These are phyloP conservation scores for Popillia japonica DNA, from an alignment of 1,140 invertebrate species.

Conservation along the genomic window DNA sequence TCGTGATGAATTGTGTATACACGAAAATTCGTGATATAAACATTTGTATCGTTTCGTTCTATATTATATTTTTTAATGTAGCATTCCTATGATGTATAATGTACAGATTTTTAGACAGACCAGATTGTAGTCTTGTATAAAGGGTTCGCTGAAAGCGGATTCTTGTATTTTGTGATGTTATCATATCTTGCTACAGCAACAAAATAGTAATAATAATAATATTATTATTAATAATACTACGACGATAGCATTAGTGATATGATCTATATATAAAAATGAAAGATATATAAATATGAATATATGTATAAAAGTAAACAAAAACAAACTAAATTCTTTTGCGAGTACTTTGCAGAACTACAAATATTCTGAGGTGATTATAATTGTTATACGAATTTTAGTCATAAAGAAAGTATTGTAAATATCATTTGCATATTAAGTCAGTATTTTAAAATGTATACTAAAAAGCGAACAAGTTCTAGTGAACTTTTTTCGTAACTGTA, in stretches of 20 bases:
- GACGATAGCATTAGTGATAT: conserved; percentile 50
- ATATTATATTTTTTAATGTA: conserved; percentile 32
- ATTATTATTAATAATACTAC: conserved; percentile 31
- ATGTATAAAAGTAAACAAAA: conserved; percentile 38
- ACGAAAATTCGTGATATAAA: conserved; percentile 18
- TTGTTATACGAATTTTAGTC: conserved; percentile 58
- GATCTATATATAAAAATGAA: conserved; percentile 16
- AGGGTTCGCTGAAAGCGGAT: conserved; percentile 46
- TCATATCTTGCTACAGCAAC: conserved; percentile 59
- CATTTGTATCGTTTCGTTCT: conserved; percentile 16
- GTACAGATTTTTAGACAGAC: conserved; percentile 29
- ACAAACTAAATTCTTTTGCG: conserved; percentile 19
- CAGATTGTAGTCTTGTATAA: conserved; percentile 29
- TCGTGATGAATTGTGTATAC: conserved; percentile 22
- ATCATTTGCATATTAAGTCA: conserved; percentile 37
- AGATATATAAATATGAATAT: conserved; percentile 32
- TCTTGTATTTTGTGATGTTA: conserved; percentile 59
- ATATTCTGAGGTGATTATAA: conserved; percentile 58
- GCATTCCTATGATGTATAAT: conserved; percentile 54
- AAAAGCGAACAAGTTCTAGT: not conserved
- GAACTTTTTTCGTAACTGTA: not conserved
- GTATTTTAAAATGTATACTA: conserved; percentile 48
- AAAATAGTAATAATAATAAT: conserved; percentile 55
- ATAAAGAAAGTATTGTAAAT: conserved; percentile 39
- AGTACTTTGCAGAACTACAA: conserved; percentile 53